phyloP scores from a whole-genome alignment of 2,797 vertebrate genomes.

The Hyperoplus immaculatus region DNA sequence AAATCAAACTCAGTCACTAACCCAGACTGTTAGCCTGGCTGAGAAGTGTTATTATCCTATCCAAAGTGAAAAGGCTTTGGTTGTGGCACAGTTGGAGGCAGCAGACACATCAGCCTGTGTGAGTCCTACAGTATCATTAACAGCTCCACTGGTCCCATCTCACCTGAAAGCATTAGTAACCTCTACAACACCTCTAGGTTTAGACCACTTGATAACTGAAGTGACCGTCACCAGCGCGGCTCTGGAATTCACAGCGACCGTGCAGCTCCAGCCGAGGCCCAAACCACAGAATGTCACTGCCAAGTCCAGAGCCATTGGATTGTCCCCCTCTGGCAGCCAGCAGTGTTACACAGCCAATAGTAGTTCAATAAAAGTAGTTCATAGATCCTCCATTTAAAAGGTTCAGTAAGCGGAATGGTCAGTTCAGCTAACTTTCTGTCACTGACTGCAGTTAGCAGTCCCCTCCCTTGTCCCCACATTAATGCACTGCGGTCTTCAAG shows the following conservation, averaged over 20 bases:
- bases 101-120: neutral
- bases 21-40: slow-evolving; percentile 44
- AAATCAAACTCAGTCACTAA: slow-evolving; percentile 51
- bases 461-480: too few relatives aligned
- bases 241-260: slow-evolving; percentile 57
- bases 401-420: too few relatives aligned
- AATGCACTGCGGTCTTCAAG: too few relatives aligned
- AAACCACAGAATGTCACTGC: slow-evolving; percentile 61
- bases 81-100: neutral
- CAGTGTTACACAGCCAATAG: slow-evolving; percentile 25
- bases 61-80: slow-evolving; percentile 21
- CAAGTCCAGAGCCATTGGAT: slow-evolving; percentile 48
- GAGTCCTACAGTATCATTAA: slow-evolving; percentile 41
- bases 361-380: neutral
- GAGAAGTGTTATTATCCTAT: slow-evolving; percentile 26
- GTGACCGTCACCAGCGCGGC: slow-evolving; percentile 34
- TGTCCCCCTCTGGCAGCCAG: slow-evolving; percentile 40
- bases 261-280: slow-evolving; percentile 49
- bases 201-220: slow-evolving; percentile 50
- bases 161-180: slow-evolving; percentile 39
- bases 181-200: slow-evolving; percentile 2
- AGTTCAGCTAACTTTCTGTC: too few relatives aligned
- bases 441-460: too few relatives aligned
- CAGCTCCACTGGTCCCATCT: slow-evolving; percentile 27
- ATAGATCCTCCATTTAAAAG: too few relatives aligned